A percentile compares a stretch with the other conserved stretches of the same genome.
Evolutionary conservation across 2,888 invertebrate species (phyloP).

Genomic region (Hyalella azteca): DNA sequence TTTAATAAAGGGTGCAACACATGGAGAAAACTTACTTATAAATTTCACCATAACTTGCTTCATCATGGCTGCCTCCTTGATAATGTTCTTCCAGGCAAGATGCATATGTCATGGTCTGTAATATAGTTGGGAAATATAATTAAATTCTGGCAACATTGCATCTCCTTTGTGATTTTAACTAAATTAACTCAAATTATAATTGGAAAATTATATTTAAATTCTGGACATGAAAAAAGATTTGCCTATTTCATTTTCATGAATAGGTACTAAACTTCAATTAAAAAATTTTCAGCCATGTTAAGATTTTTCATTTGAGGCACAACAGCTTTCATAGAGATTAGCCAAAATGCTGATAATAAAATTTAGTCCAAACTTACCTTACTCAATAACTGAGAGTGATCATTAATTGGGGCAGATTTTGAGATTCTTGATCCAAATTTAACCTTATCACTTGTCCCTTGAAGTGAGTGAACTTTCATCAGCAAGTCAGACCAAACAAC

Average conservation of each 20-base stretch:
- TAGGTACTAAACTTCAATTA: too few relatives aligned
- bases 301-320: too few relatives aligned
- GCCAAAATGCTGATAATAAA: too few relatives aligned
- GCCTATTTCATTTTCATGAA: too few relatives aligned
- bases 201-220: neutral
- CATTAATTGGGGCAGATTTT: constrained; percentile 8
- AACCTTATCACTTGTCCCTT: constrained; percentile 4
- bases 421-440: neutral
- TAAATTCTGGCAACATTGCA: neutral
- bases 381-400: constrained; percentile 5
- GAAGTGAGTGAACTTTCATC: neutral
- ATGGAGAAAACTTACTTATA: constrained; percentile 22
- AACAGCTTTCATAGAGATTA: too few relatives aligned
- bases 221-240: too few relatives aligned
- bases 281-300: too few relatives aligned
- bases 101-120: neutral
- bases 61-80: constrained; percentile 11
- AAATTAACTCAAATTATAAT: neutral
- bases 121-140: neutral
- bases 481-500: constrained; percentile 13
- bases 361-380: constrained; percentile 12
- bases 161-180: neutral
- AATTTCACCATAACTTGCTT: constrained; percentile 20
- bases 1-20: too few relatives aligned
- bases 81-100: constrained; percentile 22